Conservation (phyloP, 2,888 invertebrate species). For the Noctua pronuba region DNA sequence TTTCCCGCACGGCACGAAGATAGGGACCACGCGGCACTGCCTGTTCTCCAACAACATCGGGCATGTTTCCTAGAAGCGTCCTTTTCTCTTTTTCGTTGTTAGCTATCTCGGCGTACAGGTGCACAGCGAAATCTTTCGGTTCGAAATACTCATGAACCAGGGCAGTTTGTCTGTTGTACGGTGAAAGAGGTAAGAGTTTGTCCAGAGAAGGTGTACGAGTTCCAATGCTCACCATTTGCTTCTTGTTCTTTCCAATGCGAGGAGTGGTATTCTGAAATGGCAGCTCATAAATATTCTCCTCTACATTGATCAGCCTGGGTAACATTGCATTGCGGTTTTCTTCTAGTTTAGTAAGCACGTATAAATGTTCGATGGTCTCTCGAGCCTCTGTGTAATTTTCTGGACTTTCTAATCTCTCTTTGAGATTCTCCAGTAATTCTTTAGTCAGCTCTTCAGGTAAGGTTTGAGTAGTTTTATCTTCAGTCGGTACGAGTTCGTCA, state of each 20-base stretch:
- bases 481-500: conserved; percentile 79
- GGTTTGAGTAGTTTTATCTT: conserved; percentile 93
- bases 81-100: conserved; percentile 85
- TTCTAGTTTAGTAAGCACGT: conserved; percentile 93
- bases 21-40: conserved; percentile 90
- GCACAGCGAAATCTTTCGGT: conserved; percentile 89
- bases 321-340: conserved; percentile 91
- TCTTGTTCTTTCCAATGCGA: conserved; percentile 83
- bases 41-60: conserved; percentile 86
- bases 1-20: conserved; percentile 91
- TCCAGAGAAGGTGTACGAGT: conserved; percentile 91
- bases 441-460: conserved; percentile 94
- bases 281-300: conserved; percentile 92
- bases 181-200: conserved; percentile 88
- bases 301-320: conserved; percentile 66
- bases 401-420: conserved; percentile 93
- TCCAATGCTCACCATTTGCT: conserved; percentile 89
- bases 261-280: conserved; percentile 88
- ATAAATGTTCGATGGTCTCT: conserved; percentile 94
- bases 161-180: conserved; percentile 85
- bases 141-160: conserved; percentile 88
- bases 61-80: conserved; percentile 79
- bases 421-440: conserved; percentile 92
- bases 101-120: conserved; percentile 92
- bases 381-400: conserved; percentile 93